A percentile compares a stretch with the other conserved stretches of the same genome.
Evolutionary conservation across 2,113 vertebrate genomes (phyloP).

Genomic region (Anthoscopus minutus): DNA sequence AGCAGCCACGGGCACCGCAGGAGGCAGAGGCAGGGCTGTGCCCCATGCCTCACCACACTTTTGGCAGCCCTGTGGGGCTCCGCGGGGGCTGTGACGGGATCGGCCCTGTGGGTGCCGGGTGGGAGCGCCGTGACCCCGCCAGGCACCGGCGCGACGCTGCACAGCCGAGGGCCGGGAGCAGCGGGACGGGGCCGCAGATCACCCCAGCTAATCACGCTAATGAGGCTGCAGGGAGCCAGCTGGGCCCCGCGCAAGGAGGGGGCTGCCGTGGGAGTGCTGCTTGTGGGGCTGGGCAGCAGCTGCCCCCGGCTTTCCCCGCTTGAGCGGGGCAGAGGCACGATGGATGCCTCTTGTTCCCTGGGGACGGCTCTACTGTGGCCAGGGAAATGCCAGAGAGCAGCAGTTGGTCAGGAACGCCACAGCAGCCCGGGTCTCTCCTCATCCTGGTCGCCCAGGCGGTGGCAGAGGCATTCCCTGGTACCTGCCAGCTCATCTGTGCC

Average conservation of each 20-base stretch:
- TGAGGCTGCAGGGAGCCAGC: background rate
- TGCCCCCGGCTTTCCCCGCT: accelerated
- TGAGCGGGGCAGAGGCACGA: accelerated
- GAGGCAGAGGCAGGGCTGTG: background rate
- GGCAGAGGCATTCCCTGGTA: background rate
- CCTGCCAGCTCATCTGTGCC: accelerated
- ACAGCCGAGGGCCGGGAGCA: background rate
- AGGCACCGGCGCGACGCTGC: background rate
- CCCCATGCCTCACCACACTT: accelerated
- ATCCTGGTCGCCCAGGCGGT: accelerated
- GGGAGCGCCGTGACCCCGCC: background rate
- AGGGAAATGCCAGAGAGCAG: background rate
- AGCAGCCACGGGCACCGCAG: accelerated
- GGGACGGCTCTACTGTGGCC: background rate
- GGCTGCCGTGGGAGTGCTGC: background rate
- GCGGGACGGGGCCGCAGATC: background rate
- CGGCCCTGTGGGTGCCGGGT: accelerated
- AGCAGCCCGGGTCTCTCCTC: background rate
- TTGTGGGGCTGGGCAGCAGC: background rate
- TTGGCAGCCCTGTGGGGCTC: background rate
- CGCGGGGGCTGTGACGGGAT: background rate
- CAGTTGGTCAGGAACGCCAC: background rate
- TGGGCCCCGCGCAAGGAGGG: background rate
- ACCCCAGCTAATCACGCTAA: background rate
- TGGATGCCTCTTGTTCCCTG: background rate